A percentile compares a stretch with the other conserved stretches of the same genome.
Evolutionary conservation across 2,797 vertebrate genomes (phyloP).

Genomic region (Poeciliopsis gracilis): DNA sequence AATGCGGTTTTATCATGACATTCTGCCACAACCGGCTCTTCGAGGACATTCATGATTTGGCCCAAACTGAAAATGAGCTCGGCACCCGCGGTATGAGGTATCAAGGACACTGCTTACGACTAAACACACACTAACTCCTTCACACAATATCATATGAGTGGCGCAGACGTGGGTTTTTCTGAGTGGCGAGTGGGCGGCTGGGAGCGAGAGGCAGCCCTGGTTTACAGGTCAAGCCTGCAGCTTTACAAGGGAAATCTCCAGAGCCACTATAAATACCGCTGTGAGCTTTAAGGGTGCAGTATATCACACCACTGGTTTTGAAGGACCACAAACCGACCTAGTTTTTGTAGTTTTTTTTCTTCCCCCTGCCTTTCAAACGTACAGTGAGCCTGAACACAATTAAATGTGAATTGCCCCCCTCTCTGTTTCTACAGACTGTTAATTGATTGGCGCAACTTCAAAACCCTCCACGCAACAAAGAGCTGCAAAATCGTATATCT

Average conservation of each 20-base stretch:
- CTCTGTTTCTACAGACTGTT: constrained; percentile 65
- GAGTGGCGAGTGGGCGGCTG: constrained; percentile 59
- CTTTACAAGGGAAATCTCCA: constrained; percentile 85
- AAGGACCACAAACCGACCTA: constrained; percentile 66
- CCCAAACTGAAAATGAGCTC: no score
- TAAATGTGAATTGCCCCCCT: constrained; percentile 71
- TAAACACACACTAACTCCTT: background rate
- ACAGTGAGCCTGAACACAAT: constrained; percentile 75
- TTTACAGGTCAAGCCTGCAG: constrained; percentile 86
- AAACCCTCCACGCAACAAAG: constrained; percentile 70
- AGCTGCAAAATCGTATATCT: constrained; percentile 65
- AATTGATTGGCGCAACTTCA: constrained; percentile 81
- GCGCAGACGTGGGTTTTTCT: constrained; percentile 77
- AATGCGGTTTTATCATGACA: no score
- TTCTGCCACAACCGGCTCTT: no score
- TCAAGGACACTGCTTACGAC: background rate
- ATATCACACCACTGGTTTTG: constrained; percentile 76
- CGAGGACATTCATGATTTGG: no score
- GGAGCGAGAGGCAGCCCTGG: constrained; percentile 80
- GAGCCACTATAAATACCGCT: constrained; percentile 81
- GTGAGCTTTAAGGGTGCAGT: constrained; percentile 79
- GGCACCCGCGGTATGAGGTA: background rate
- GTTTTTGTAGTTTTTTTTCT: constrained; percentile 54
- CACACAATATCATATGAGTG: constrained; percentile 79
- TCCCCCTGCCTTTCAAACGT: constrained; percentile 24